A percentile compares a stretch with the other conserved stretches of the same genome.
phyloP scores from a whole-genome alignment of 2,113 vertebrate species.

The Boulengeromyrus knoepffleri region DNA sequence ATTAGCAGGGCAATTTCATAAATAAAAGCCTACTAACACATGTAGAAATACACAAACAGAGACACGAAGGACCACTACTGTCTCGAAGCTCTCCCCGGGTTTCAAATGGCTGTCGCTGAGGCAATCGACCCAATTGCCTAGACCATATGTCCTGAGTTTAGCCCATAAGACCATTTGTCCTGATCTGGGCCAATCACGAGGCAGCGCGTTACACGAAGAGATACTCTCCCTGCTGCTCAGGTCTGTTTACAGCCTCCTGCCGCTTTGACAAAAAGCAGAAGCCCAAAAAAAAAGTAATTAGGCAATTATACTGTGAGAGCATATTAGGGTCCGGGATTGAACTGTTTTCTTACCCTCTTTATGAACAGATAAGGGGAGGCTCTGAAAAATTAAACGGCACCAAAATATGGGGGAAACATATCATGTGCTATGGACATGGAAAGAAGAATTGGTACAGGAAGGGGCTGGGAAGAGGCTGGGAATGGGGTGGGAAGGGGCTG shows the following conservation, averaged over 20 bases:
- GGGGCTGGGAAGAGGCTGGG: neutral
- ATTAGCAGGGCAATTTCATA: neutral
- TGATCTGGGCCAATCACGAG: slow-evolving; percentile 46
- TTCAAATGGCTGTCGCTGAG: slow-evolving; percentile 44
- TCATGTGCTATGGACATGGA: slow-evolving; percentile 21
- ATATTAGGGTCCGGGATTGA: slow-evolving; percentile 51
- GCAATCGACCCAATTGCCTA: slow-evolving; percentile 46
- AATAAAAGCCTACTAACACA: neutral
- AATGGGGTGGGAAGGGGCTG: neutral
- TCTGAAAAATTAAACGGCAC: slow-evolving; percentile 38
- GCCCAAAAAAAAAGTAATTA: slow-evolving; percentile 65
- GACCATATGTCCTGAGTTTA: slow-evolving; percentile 51
- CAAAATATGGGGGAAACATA: slow-evolving; percentile 21
- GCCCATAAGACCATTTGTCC: slow-evolving; percentile 43
- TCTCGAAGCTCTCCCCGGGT: slow-evolving; percentile 15
- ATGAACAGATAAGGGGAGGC: slow-evolving; percentile 48
- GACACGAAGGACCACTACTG: neutral
- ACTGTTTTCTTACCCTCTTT: slow-evolving; percentile 62
- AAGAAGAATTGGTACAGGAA: slow-evolving; percentile 34
- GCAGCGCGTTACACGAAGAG: slow-evolving; percentile 43
- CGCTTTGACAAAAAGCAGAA: slow-evolving; percentile 63
- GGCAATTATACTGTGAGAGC: slow-evolving; percentile 59
- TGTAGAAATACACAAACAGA: neutral
- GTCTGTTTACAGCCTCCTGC: slow-evolving; percentile 58
- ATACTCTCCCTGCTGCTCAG: slow-evolving; percentile 49